Evolutionary conservation across 2,888 invertebrate species (phyloP).

Genomic region (Lissonota sp.): DNA sequence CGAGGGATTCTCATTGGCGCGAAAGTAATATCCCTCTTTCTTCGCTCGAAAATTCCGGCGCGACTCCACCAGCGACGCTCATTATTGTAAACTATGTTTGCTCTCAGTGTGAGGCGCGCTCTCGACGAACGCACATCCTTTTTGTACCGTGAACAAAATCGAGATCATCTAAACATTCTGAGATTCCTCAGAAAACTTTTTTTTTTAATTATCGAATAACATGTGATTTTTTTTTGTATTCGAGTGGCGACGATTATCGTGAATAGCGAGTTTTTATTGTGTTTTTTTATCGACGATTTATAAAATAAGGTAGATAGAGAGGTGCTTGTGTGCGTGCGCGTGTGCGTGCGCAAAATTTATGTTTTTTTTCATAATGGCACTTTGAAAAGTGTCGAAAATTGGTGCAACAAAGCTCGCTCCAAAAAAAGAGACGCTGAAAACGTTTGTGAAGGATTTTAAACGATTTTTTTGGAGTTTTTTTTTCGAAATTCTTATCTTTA

Average conservation of each 20-base stretch:
- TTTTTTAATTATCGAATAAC: neutral
- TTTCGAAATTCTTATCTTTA: neutral
- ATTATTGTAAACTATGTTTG: neutral
- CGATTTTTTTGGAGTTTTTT: conserved; percentile 2
- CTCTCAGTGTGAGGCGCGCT: conserved; percentile 58
- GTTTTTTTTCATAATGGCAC: too few species aligned
- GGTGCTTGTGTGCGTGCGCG: too few species aligned
- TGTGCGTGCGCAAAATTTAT: too few species aligned
- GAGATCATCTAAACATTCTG: neutral
- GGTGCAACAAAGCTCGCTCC: neutral
- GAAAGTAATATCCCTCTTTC: conserved; percentile 10
- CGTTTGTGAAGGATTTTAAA: neutral
- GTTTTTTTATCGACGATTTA: neutral
- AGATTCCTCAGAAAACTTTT: neutral
- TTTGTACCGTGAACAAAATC: neutral
- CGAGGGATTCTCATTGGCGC: conserved; percentile 38
- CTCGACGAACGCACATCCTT: conserved; percentile 35
- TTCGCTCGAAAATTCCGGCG: neutral
- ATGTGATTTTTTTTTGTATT: neutral
- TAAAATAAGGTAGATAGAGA: too few species aligned
- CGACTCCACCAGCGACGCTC: neutral
- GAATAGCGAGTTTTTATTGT: neutral
- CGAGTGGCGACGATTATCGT: neutral
- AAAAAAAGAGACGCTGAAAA: neutral
- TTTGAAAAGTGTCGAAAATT: neutral